Evolutionary conservation across 2,797 vertebrate genomes (phyloP).

Genomic region (Protosalanx chinensis): DNA sequence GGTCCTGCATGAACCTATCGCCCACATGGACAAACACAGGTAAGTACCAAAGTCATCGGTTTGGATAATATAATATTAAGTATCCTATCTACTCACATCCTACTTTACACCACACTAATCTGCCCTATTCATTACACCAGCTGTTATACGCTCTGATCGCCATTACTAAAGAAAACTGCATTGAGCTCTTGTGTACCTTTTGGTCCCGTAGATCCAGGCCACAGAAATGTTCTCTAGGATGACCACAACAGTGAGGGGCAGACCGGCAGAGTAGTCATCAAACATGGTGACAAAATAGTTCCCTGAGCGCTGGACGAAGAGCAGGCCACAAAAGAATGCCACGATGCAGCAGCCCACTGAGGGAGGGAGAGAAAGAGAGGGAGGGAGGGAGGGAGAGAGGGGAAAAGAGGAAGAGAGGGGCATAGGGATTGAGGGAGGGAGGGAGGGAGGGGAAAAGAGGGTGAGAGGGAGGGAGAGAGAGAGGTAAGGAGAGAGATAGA

Average conservation of each 20-base stretch:
- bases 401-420: not conserved
- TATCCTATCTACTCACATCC: not conserved
- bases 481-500: too few relatives aligned
- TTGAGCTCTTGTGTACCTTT: conserved; percentile 70
- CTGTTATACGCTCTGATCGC: not conserved
- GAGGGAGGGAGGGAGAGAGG: not conserved
- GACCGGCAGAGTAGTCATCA: conserved; percentile 90
- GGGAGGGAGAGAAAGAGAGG: conserved; percentile 21
- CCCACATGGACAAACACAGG: not conserved
- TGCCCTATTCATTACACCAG: not conserved
- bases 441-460: not conserved
- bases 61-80: too few relatives aligned
- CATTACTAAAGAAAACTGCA: not conserved
- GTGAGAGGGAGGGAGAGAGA: too few relatives aligned
- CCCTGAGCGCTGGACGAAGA: conserved; percentile 93
- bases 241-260: conserved; percentile 90
- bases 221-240: conserved; percentile 92
- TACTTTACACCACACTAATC: not conserved
- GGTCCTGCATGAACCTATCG: conserved; percentile 91
- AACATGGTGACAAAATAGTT: conserved; percentile 98
- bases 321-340: conserved; percentile 86
- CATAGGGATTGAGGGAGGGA: not conserved
- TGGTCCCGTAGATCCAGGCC: conserved; percentile 93
- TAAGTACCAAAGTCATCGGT: not conserved
- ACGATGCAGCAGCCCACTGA: conserved; percentile 88